These are phyloP conservation scores for Drosophila fuyamai DNA, from an alignment of 1,140 invertebrate genomes.

Conservation along the genomic window DNA sequence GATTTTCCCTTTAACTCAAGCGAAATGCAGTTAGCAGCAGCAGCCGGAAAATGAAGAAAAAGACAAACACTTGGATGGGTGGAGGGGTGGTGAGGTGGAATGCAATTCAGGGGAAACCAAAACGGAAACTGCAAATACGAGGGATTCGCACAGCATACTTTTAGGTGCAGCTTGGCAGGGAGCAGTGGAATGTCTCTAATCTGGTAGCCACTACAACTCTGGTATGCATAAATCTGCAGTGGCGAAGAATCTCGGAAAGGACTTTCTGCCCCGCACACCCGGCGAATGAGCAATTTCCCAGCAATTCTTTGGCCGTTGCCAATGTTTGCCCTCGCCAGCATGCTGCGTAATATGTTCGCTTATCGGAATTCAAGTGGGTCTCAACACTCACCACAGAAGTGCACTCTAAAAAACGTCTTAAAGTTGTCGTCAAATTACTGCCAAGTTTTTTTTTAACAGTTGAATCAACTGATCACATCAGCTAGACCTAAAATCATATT, in stretches of 20 bases:
- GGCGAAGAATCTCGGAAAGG: constrained; percentile 14
- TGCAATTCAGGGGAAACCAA: constrained; percentile 34
- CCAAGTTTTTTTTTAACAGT: no score
- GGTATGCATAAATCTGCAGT: constrained; percentile 46
- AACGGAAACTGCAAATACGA: constrained; percentile 35
- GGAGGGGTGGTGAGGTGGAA: constrained; percentile 8
- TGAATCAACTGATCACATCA: no score
- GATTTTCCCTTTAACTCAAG: constrained; percentile 64
- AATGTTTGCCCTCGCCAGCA: constrained; percentile 40
- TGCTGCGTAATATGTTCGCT: constrained; percentile 40
- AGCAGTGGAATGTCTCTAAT: constrained; percentile 32
- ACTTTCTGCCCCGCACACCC: constrained; percentile 8
- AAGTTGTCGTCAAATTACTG: not conserved
- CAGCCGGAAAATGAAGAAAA: constrained; percentile 23
- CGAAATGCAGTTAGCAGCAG: constrained; percentile 46
- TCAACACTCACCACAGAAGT: constrained; percentile 12
- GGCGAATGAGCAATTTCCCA: constrained; percentile 36
- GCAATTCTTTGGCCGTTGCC: constrained; percentile 40
- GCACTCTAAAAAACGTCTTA: not conserved
- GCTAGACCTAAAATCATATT: no score
- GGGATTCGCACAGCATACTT: constrained; percentile 32
- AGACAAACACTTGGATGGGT: constrained; percentile 26
- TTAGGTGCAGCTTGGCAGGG: constrained; percentile 13
- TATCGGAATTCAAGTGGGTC: constrained; percentile 35
- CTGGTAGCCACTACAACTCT: constrained; percentile 5